Conservation (phyloP, 92 coral and sea anemone genomes). For the Scolanthus callimorphus region DNA sequence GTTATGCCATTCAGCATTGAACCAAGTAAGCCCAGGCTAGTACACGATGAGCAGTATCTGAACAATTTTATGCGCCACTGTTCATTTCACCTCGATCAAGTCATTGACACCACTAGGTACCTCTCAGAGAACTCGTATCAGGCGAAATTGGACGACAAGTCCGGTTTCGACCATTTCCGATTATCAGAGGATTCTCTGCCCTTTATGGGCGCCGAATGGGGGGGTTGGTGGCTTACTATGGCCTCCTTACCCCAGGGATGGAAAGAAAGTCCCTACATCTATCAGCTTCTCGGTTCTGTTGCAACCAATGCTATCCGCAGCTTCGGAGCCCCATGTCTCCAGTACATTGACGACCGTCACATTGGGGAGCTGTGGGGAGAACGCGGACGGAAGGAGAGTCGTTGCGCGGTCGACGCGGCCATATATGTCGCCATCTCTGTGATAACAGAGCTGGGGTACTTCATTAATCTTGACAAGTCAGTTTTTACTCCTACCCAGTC, state of each 20-base stretch:
- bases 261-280: slow-evolving; percentile 20
- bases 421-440: neutral
- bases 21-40: slow-evolving; percentile 15
- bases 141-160: slow-evolving; percentile 30
- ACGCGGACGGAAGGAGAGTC: neutral
- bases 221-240: too few species aligned
- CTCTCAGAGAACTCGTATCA: slow-evolving; percentile 10
- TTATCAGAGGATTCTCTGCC: slow-evolving; percentile 14
- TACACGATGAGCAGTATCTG: slow-evolving; percentile 34
- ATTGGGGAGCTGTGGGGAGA: neutral
- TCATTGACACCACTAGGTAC: slow-evolving; percentile 20
- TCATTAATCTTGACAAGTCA: slow-evolving; percentile 1
- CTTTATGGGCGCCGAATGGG: slow-evolving; percentile 33
- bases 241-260: slow-evolving; percentile 32
- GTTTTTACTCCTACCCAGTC: neutral
- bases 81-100: slow-evolving; percentile 32
- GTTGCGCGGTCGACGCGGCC: neutral
- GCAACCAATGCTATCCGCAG: slow-evolving; percentile 17
- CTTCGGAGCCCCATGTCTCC: slow-evolving; percentile 18
- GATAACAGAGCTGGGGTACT: neutral
- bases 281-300: slow-evolving; percentile 27
- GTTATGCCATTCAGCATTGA: too few species aligned
- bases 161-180: slow-evolving; percentile 37
- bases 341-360: slow-evolving; percentile 7
- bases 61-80: slow-evolving; percentile 18